Evolutionary conservation across 1,140 invertebrate genomes (phyloP), one percentile per base, ranked within the genome.

Genomic region (Hirudo medicinalis): DNA sequence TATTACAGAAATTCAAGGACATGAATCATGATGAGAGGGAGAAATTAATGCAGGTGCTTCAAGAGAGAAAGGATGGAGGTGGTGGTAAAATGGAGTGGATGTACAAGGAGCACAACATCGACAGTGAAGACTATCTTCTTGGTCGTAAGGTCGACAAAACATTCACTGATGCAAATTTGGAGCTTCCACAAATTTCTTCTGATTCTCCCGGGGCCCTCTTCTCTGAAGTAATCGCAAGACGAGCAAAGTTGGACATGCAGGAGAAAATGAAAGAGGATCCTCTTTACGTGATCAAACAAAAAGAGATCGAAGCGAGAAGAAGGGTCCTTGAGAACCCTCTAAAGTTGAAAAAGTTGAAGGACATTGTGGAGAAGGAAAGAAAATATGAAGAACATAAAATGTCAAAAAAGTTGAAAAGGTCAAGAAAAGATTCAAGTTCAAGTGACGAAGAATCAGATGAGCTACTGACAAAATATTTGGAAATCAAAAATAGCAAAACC

Each of bases 181-280:
- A 68, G 13, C 11, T 4, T 2, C 36, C 67, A 3, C 36, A 32
- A n/a, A 13, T 17, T 49, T 68, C 67, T 27, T 22, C 74, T 78
- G 78, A 77, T 74, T 73, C 74, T 53, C 72, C 76, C 70, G 75
- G 74, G 19, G 76, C 78, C 15, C 32, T 78, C 25, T 77, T 81
- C 72, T 74, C 74, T 54, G 80, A 81, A 40, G 78, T 80, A 15
- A 76, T 80, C 68, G 76, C 77, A n/a, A 25, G 72, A 22, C 78
- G 79, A 54, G 77, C 79, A 71, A 75, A 76, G 25, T 68, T 80
- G 71, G 80, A 82, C 72, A 79, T 80, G 76, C 73, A 77, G 27
- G 77, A 78, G 63, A 94, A 94, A 82, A 85, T 93, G 72, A 86
- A 91, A 80, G 92, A 95, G 82, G 92, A 95, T 85, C 92, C 92